A percentile compares a stretch with the other conserved stretches of the same genome.
These are phyloP conservation scores for Callyntrura guangdongensis DNA, from an alignment of 2,888 invertebrate genomes.

Conservation along the genomic window DNA sequence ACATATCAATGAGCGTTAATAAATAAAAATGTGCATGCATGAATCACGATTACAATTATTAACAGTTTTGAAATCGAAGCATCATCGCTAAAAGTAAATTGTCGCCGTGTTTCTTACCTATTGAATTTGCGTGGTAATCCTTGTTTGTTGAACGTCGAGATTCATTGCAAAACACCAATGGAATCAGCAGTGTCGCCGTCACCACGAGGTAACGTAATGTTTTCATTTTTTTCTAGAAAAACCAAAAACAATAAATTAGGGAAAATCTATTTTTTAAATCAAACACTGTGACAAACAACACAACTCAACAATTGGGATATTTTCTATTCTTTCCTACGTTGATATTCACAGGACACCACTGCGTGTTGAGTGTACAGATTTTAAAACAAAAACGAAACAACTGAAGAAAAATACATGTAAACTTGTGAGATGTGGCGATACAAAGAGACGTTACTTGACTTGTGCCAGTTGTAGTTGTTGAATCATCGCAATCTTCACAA, in stretches of 20 bases:
- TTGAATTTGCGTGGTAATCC: conserved; percentile 57
- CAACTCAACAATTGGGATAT: background rate
- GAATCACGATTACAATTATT: background rate
- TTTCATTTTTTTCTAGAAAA: background rate
- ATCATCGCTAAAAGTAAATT: background rate
- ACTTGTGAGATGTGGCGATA: conserved; percentile 23
- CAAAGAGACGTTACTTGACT: conserved; percentile 44
- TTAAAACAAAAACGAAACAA: conserved; percentile 37
- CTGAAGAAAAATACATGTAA: background rate
- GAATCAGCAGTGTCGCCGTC: conserved; percentile 13
- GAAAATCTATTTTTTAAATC: no score
- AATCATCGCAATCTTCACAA: background rate
- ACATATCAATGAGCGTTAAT: no score
- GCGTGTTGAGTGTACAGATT: background rate
- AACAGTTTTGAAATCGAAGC: background rate
- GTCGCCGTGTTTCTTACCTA: no score
- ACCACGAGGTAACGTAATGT: background rate
- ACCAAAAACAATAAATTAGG: background rate
- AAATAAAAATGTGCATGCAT: no score
- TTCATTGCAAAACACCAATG: conserved; percentile 46
- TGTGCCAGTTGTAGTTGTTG: conserved; percentile 25
- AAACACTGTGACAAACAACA: no score
- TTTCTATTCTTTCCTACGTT: background rate
- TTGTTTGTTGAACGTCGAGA: background rate
- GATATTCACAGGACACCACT: no score